phyloP scores from a whole-genome alignment of 2,888 invertebrate genomes.

The Cantharis flavilabris region DNA sequence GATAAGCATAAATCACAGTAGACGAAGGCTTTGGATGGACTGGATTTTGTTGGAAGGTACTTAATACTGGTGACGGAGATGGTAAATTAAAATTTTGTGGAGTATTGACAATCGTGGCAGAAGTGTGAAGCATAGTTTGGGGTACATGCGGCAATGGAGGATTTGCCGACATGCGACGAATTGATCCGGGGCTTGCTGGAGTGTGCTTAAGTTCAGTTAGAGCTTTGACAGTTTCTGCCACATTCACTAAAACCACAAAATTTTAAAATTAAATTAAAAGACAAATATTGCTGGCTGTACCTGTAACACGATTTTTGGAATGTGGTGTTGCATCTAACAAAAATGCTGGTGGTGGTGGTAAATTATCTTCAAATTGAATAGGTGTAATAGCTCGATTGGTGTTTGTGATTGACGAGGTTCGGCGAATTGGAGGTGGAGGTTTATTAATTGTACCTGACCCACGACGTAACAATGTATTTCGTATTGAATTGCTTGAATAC shows the following conservation, averaged over 20 bases:
- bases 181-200: constrained; percentile 80
- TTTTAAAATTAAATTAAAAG: neutral
- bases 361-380: constrained; percentile 58
- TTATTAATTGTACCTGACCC: constrained; percentile 65
- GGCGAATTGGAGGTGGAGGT: constrained; percentile 82
- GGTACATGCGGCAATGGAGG: constrained; percentile 45
- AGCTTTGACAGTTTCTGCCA: constrained; percentile 86
- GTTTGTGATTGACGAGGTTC: constrained; percentile 72
- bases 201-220: constrained; percentile 84
- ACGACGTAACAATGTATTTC: constrained; percentile 60
- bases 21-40: constrained; percentile 50
- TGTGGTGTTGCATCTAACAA: constrained; percentile 61
- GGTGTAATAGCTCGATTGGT: constrained; percentile 46
- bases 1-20: constrained; percentile 60
- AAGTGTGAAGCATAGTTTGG: constrained; percentile 29
- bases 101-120: constrained; percentile 11
- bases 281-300: constrained; percentile 3
- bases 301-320: constrained; percentile 12
- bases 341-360: constrained; percentile 80
- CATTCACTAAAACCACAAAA: constrained; percentile 60
- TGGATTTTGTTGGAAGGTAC: constrained; percentile 49
- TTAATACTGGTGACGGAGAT: constrained; percentile 44
- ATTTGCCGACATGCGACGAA: constrained; percentile 60
- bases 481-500: constrained; percentile 49
- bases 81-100: constrained; percentile 7